Percentiles rank a stretch among this genome's conserved stretches.
Evolutionary conservation across 2,797 vertebrate genomes (phyloP).

Genomic region (Coccyzus lansbergi): DNA sequence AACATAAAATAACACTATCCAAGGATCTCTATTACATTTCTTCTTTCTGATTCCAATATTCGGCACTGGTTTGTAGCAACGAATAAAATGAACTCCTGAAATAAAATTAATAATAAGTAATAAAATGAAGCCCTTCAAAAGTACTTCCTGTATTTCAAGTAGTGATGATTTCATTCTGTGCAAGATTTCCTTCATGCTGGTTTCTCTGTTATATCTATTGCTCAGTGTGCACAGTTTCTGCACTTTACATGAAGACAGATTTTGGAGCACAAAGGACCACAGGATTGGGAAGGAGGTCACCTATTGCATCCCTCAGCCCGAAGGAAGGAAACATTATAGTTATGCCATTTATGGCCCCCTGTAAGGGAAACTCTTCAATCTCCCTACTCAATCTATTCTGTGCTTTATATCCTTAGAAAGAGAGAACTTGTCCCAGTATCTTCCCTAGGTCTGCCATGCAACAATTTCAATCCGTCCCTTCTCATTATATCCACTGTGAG

Average conservation of each 20-base stretch:
- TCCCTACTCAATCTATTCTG: background rate
- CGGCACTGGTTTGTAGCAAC: background rate
- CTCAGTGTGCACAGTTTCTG: background rate
- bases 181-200: background rate
- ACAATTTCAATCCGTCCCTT: conserved; percentile 15
- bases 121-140: conserved; percentile 29
- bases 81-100: conserved; percentile 1
- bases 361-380: background rate
- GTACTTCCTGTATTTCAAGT: background rate
- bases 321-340: background rate
- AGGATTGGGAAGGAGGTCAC: conserved; percentile 1
- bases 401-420: background rate
- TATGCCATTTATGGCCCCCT: background rate
- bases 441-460: background rate
- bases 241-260: background rate
- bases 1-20: background rate
- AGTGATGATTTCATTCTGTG: background rate
- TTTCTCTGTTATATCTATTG: background rate
- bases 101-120: conserved; percentile 25
- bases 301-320: background rate
- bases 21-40: background rate
- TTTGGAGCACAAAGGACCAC: background rate
- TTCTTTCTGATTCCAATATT: background rate
- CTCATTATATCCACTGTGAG: background rate
- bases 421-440: background rate